These are phyloP conservation scores for Lamellibrachia luymesi DNA, from an alignment of 1,140 invertebrate species.

Conservation along the genomic window DNA sequence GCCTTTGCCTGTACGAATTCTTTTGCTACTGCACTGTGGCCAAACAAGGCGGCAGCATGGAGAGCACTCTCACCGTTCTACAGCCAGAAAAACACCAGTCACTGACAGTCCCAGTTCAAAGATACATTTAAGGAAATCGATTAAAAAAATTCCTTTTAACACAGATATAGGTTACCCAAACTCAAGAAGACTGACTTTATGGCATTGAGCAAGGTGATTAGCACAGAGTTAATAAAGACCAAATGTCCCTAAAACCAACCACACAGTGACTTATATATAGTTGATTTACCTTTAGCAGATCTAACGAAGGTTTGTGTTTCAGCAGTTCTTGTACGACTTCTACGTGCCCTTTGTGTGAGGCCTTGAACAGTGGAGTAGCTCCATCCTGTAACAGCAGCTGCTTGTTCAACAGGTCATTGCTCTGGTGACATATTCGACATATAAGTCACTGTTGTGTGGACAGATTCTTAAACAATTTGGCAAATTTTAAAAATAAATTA, in stretches of 20 bases:
- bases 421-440: too few relatives aligned
- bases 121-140: too few relatives aligned
- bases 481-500: too few relatives aligned
- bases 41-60: constrained; percentile 85
- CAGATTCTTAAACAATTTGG: too few relatives aligned
- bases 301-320: constrained; percentile 76
- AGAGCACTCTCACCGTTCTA: constrained; percentile 88
- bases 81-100: not conserved
- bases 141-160: too few relatives aligned
- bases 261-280: not conserved
- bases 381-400: constrained; percentile 46
- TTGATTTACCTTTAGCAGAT: constrained; percentile 70
- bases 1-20: constrained; percentile 46
- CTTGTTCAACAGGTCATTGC: constrained; percentile 2
- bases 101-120: too few relatives aligned
- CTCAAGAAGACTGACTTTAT: too few relatives aligned
- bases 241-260: too few relatives aligned
- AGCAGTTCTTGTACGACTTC: constrained; percentile 82
- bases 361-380: constrained; percentile 57
- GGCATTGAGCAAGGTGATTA: not conserved
- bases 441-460: too few relatives aligned
- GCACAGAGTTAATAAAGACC: not conserved
- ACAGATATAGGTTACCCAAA: too few relatives aligned
- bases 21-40: constrained; percentile 62
- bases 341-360: constrained; percentile 58